A percentile compares a stretch with the other conserved stretches of the same genome.
Evolutionary conservation across 2,888 invertebrate genomes (phyloP).

Genomic region (Falcaria lacertinaria): DNA sequence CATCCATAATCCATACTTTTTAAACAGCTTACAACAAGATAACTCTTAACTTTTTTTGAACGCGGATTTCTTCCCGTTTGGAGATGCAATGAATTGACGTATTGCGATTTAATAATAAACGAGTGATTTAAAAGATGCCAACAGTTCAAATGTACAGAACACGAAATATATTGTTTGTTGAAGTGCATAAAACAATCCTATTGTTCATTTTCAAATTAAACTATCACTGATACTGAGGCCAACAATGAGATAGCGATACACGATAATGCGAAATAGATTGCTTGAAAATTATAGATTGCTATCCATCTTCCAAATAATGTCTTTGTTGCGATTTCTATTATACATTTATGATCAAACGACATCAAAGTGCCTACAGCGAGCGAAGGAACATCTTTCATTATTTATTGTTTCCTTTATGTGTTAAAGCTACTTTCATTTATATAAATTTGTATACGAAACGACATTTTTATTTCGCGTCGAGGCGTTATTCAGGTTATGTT

Average conservation of each 20-base stretch:
- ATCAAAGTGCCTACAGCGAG: conserved; percentile 6
- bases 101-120: too few relatives aligned
- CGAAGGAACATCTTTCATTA: conserved; percentile 10
- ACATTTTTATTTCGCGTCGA: background rate
- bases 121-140: too few relatives aligned
- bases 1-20: too few relatives aligned
- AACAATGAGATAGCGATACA: conserved; percentile 11
- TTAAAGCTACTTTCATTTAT: conserved; percentile 9
- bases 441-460: conserved; percentile 3
- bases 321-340: conserved; percentile 3
- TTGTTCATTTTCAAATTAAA: conserved; percentile 3
- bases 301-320: conserved; percentile 9
- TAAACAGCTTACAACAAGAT: too few relatives aligned
- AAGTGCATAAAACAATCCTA: background rate
- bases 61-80: too few relatives aligned
- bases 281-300: conserved; percentile 15
- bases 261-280: conserved; percentile 14
- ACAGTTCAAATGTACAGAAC: too few relatives aligned
- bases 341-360: conserved; percentile 12
- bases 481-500: too few relatives aligned
- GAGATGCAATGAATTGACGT: too few relatives aligned
- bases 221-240: conserved; percentile 4
- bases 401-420: conserved; percentile 18
- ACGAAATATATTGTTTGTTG: too few relatives aligned
- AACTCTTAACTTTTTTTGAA: too few relatives aligned